Evolutionary conservation across 2,113 vertebrate species (phyloP), one percentile per base, ranked within the genome.

Genomic region (Dasyprocta punctata): DNA sequence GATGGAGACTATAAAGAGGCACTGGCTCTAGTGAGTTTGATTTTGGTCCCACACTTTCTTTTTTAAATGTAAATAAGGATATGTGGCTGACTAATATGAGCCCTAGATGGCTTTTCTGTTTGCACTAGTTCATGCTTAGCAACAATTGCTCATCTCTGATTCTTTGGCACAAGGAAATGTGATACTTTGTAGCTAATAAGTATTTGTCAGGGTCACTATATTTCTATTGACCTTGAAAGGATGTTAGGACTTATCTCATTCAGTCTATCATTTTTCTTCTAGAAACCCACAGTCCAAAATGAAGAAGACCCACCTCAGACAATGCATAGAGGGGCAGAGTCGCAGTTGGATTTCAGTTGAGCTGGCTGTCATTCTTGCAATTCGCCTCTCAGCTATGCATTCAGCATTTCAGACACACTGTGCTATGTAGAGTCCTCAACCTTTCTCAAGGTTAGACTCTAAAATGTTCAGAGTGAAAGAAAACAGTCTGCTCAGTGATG

Each of bases 1-100:
- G 67, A 95, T 87, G 77, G 58, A 73, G 60, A 75, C 54, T 71
- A 85, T 90, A 88, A 84, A 98, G 84, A 94, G 86, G 26, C 24
- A 84, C 56, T 81, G 61, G 80, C 83, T 47, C 86, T 52, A 89
- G 58, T 85, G 47, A 94, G 41, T 83, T 65, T 0, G 0, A 54
- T 85, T 61, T 56, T 69, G 67, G 38, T 8, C 20, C 56, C 80
- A 78, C 12, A 60, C 56, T 49, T 82, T 92, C 73, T 88, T 97
- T 96, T 63, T 93, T 94, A 73, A 78, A 84, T 87, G 61, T 96
- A 81, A 96, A 94, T 58, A 95, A 94, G 36, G 54, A 93, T 89
- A 73, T 86, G 10, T 67, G 78, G 47, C 73, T 58, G 38, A 28
- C 89, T 96, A 91, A 54, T 44, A 33, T 52, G 49, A 94, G 77